These are phyloP conservation scores for Carabus problematicus DNA, from an alignment of 2,888 invertebrate species.

Conservation along the genomic window DNA sequence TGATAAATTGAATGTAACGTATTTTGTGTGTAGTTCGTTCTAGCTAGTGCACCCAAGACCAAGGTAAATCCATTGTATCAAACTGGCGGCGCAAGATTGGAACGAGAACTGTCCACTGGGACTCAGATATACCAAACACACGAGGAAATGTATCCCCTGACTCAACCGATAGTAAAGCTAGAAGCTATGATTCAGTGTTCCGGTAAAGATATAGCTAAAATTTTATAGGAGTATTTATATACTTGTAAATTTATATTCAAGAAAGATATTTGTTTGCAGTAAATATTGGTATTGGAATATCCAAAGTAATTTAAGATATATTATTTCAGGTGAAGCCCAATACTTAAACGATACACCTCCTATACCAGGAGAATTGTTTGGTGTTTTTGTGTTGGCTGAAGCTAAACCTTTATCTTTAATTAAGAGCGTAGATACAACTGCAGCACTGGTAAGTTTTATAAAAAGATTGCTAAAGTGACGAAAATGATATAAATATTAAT, in stretches of 20 bases:
- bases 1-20: constrained; percentile 13
- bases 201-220: constrained; percentile 56
- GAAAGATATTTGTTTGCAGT: no score
- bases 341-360: constrained; percentile 78
- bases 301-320: no score
- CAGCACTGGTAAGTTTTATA: constrained; percentile 67
- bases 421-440: constrained; percentile 66
- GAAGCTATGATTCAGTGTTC: constrained; percentile 68
- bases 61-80: constrained; percentile 55
- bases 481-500: no score
- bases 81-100: constrained; percentile 61
- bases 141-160: constrained; percentile 68
- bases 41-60: constrained; percentile 59
- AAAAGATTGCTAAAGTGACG: not conserved
- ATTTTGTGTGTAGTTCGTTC: constrained; percentile 56
- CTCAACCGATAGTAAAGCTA: constrained; percentile 69
- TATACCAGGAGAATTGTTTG: constrained; percentile 72
- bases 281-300: no score
- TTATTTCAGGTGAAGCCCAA: constrained; percentile 72
- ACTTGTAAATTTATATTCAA: no score
- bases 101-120: constrained; percentile 65
- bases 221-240: no score
- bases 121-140: constrained; percentile 68
- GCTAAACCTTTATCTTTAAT: constrained; percentile 67
- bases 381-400: constrained; percentile 71